Evolutionary conservation across 2,888 invertebrate species (phyloP), one percentile per base, ranked within the genome.

Genomic region (Gerris lacustris): DNA sequence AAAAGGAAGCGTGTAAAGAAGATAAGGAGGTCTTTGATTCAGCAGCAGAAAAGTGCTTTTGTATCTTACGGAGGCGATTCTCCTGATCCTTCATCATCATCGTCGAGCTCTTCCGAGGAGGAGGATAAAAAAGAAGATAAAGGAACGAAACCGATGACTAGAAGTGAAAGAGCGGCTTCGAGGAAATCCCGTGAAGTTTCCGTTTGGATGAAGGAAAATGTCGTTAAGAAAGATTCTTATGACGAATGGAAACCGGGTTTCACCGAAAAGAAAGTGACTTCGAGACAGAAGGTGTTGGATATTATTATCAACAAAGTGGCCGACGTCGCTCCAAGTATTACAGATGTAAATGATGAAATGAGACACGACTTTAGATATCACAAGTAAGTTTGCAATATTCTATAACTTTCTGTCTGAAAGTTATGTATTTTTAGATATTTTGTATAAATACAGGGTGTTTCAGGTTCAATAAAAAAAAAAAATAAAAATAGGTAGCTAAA

Each of bases 321-420:
- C 5, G 64, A 64, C 17, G 64, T 64, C 9, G 11, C 64, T 9
- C 64, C 64, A 64, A 64, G 31, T 17, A 18, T 64, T n/a, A 64
- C 18, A n/a, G 64, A 64, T n/a, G 9, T 64, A 9, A 64, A 9
- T 6, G 64, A 64, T 64, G 64, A 64, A 64, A 64, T 55, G 55
- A 55, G 15, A 55, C 9, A 55, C 9, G 55, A 55, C 9, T 55
- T 55, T 55, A 15, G 11, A 11, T 11, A 55, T 55, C 15, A 55
- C 15, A 55, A 15, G 55, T 55, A 31, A 31, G 31, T 31, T 31
- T 31, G 31, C 31, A 31, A 31, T 31, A 31, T 31, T 31, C 4
- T 2, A 31, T 31, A 31, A 31, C 31, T 31, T 31, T 4, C 1
- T 31, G 4, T 31, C 4, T 31, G 31, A 31, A 2, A 31, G 31